These are phyloP conservation scores for Procavia capensis DNA, from an alignment of 2,113 vertebrate species.

Conservation along the genomic window DNA sequence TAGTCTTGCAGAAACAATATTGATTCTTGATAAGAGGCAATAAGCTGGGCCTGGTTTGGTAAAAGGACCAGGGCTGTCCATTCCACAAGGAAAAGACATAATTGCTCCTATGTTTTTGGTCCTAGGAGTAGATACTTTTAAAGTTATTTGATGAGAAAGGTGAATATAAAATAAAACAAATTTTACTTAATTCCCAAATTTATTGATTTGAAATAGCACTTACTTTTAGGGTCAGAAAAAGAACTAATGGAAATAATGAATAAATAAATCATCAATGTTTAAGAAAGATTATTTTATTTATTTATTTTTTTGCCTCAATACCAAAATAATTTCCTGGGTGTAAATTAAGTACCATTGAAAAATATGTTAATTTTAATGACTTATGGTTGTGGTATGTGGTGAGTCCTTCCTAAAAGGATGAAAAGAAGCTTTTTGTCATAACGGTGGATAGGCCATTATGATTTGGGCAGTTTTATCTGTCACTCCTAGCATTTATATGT, in stretches of 20 bases:
- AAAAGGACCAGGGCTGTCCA: background rate
- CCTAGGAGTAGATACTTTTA: background rate
- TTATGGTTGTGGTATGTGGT: rapidly evolving
- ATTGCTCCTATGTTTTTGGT: rapidly evolving
- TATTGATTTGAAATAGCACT: background rate
- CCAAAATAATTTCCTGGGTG: background rate
- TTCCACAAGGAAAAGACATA: too few relatives aligned
- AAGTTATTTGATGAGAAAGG: background rate
- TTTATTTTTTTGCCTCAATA: background rate
- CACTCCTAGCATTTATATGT: rapidly evolving
- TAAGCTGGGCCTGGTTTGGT: too few relatives aligned
- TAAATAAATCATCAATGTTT: background rate
- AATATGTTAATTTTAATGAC: background rate
- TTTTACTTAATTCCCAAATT: background rate
- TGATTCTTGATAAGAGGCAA: too few relatives aligned
- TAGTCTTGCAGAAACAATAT: background rate
- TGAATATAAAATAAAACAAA: background rate
- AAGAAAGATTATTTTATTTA: too few relatives aligned
- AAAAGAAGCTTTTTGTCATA: background rate
- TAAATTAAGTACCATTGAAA: background rate
- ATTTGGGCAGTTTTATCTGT: rapidly evolving
- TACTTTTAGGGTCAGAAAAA: background rate
- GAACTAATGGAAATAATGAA: background rate
- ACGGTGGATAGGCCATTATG: rapidly evolving
- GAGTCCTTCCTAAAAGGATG: background rate